Conservation (phyloP, 2,113 vertebrate genomes). For the Corythoichthys intestinalis region DNA sequence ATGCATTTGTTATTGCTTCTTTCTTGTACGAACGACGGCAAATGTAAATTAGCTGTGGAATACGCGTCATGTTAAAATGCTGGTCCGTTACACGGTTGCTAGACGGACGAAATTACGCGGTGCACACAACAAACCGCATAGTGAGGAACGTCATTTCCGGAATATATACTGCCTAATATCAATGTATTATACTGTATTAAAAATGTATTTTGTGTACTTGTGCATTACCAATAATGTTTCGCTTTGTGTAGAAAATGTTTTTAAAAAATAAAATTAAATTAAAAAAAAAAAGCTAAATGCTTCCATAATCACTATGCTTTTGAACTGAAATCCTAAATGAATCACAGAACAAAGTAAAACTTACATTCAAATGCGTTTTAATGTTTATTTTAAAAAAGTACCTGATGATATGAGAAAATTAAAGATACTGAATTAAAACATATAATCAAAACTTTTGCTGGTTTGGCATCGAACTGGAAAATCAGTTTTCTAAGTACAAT, state of each 20-base stretch:
- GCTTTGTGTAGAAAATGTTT: background rate
- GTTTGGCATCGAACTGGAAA: constrained; percentile 19
- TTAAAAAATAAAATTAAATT: too few species aligned
- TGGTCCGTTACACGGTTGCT: constrained; percentile 19
- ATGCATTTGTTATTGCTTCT: background rate
- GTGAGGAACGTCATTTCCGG: constrained; percentile 31
- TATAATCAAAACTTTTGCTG: background rate
- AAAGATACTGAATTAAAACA: constrained; percentile 35
- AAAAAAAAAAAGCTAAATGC: too few species aligned
- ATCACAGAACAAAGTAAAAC: background rate
- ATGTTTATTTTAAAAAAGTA: background rate
- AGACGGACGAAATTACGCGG: constrained; percentile 29
- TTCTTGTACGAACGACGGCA: background rate
- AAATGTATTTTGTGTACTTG: too few species aligned
- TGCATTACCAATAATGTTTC: background rate
- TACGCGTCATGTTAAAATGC: too few species aligned
- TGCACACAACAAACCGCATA: constrained; percentile 42
- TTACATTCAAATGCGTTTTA: background rate
- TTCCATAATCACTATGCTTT: background rate
- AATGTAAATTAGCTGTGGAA: background rate
- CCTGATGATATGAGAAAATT: constrained; percentile 13
- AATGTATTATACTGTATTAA: too few species aligned
- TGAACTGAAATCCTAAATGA: background rate
- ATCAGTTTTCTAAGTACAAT: constrained; percentile 13
- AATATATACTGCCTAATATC: background rate